Evolutionary conservation across 2,113 vertebrate genomes (phyloP).

Genomic region (Pycnonotus jocosus): DNA sequence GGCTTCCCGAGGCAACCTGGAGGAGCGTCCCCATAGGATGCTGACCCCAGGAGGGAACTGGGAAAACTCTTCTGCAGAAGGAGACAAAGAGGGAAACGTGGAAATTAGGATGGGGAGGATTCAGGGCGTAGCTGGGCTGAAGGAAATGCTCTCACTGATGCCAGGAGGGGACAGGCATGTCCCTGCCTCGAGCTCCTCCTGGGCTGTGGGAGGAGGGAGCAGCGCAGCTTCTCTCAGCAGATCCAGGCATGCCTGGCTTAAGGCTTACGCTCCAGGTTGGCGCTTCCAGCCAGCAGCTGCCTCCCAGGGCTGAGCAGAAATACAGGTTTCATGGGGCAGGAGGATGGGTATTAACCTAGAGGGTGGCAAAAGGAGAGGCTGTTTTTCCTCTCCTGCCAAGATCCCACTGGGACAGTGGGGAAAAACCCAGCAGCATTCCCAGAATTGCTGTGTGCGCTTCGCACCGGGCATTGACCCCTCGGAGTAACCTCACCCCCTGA

Average conservation of each 20-base stretch:
- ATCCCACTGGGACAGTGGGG: fast-evolving
- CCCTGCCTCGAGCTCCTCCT: not conserved
- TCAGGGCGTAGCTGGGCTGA: not conserved
- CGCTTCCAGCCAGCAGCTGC: not conserved
- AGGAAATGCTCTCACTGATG: not conserved
- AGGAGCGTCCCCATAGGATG: no score
- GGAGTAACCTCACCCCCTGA: not conserved
- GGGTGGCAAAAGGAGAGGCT: not conserved
- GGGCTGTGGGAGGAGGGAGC: not conserved
- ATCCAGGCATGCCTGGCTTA: conserved; percentile 22
- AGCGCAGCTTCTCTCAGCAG: not conserved
- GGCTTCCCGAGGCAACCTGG: not conserved
- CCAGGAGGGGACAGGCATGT: not conserved
- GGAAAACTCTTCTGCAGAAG: not conserved
- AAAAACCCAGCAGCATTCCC: not conserved
- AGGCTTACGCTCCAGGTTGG: not conserved
- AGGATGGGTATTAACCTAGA: not conserved
- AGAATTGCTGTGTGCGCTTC: fast-evolving
- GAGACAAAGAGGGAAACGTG: not conserved
- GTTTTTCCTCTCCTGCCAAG: not conserved
- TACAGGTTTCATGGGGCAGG: conserved; percentile 1
- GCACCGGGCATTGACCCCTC: not conserved
- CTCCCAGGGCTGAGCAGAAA: conserved; percentile 17
- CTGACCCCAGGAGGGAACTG: not conserved
- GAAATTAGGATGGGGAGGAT: not conserved